These are phyloP conservation scores for Tupaia chinensis DNA, from an alignment of 2,113 vertebrate genomes.

Conservation along the genomic window DNA sequence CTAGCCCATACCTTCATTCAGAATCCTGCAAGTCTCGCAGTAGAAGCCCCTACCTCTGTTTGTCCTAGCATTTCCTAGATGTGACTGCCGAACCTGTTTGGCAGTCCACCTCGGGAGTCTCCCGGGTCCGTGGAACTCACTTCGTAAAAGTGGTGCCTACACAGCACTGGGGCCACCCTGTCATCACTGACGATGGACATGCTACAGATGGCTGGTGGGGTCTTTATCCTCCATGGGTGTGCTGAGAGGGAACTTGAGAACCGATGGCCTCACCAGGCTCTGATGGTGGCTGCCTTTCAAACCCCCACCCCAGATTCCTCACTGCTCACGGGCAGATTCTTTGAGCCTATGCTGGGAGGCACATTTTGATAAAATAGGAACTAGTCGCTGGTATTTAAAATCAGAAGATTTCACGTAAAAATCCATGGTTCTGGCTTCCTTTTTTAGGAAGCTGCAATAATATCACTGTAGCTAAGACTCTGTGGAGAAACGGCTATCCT, in stretches of 20 bases:
- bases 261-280: neutral
- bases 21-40: neutral
- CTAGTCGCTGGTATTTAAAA: conserved; percentile 38
- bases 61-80: neutral
- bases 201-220: fast-evolving
- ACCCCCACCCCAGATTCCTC: neutral
- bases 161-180: fast-evolving
- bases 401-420: neutral
- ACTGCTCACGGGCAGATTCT: neutral
- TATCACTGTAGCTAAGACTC: neutral
- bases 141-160: neutral
- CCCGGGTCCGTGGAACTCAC: neutral
- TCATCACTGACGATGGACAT: too few species aligned
- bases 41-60: neutral
- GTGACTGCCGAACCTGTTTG: fast-evolving
- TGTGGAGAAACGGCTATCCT: neutral
- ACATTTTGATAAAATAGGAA: conserved; percentile 1
- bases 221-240: neutral
- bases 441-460: conserved; percentile 29
- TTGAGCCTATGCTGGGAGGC: neutral
- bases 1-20: fast-evolving
- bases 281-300: neutral
- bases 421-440: conserved; percentile 42
- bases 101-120: neutral
- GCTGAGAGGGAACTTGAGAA: neutral